phyloP scores from a whole-genome alignment of 2,888 invertebrate species.

The Trachelus stipa region DNA sequence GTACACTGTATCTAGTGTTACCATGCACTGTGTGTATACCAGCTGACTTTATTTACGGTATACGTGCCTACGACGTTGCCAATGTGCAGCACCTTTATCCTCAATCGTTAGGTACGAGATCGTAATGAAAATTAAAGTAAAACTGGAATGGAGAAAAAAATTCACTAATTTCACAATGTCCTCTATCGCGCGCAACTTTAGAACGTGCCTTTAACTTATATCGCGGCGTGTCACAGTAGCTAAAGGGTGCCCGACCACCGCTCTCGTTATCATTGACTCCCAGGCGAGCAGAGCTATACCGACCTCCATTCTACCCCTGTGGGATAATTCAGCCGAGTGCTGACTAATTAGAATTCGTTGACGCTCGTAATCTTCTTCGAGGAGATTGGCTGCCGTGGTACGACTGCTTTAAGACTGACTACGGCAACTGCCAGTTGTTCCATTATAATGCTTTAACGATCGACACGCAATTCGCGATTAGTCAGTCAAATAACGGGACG shows the following conservation, averaged over 20 bases:
- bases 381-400: neutral
- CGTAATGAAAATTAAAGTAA: neutral
- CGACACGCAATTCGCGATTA: neutral
- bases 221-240: conserved; percentile 2
- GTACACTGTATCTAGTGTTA: neutral
- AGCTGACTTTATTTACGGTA: neutral
- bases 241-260: conserved; percentile 9
- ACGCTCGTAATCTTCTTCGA: conserved; percentile 35
- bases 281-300: conserved; percentile 1
- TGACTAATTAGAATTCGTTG: conserved; percentile 54
- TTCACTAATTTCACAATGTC: neutral
- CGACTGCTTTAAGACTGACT: neutral
- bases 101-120: neutral
- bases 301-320: neutral
- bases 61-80: neutral
- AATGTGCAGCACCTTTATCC: neutral
- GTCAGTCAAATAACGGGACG: neutral
- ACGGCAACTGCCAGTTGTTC: neutral
- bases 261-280: conserved; percentile 10
- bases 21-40: neutral
- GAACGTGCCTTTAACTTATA: neutral
- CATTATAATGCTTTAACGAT: neutral
- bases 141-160: neutral
- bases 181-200: neutral
- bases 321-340: conserved; percentile 44